Conservation (phyloP, 92 coral and sea anemone species). For the Virgularia gustaviana region DNA sequence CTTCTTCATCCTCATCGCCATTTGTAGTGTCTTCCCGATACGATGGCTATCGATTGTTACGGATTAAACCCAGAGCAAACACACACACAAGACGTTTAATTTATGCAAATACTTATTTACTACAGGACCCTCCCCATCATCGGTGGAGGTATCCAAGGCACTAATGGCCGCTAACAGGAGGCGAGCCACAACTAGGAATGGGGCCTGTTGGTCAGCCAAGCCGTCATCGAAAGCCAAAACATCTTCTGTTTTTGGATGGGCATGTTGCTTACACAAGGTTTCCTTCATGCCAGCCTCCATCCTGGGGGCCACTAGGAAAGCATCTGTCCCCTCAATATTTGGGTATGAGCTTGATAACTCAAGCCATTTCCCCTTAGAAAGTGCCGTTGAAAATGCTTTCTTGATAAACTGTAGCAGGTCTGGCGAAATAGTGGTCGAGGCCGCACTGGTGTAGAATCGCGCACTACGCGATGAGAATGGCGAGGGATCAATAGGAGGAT, state of each 20-base stretch:
- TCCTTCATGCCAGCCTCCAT: conserved; percentile 58
- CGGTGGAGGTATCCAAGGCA: conserved; percentile 39
- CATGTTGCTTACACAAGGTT: conserved; percentile 46
- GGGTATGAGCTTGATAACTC: conserved; percentile 44
- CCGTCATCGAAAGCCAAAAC: conserved; percentile 42
- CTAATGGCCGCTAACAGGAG: conserved; percentile 48
- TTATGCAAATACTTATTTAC: no score
- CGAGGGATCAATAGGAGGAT: background rate
- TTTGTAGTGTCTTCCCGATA: background rate
- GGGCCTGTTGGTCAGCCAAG: conserved; percentile 46
- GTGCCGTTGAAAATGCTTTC: conserved; percentile 54
- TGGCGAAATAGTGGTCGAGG: conserved; percentile 27
- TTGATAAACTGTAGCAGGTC: conserved; percentile 43
- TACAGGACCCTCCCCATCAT: conserved; percentile 36
- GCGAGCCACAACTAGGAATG: conserved; percentile 46
- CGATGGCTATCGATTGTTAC: background rate
- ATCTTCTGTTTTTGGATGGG: conserved; percentile 46
- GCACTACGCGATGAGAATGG: conserved; percentile 16
- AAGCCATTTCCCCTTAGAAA: no score
- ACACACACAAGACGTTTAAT: no score
- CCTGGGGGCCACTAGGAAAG: conserved; percentile 33
- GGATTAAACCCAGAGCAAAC: no score
- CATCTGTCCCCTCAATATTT: conserved; percentile 40
- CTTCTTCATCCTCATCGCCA: background rate
- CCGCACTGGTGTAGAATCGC: conserved; percentile 34